Evolutionary conservation across 2,113 vertebrate species (phyloP).

Genomic region (Tetrax tetrax): DNA sequence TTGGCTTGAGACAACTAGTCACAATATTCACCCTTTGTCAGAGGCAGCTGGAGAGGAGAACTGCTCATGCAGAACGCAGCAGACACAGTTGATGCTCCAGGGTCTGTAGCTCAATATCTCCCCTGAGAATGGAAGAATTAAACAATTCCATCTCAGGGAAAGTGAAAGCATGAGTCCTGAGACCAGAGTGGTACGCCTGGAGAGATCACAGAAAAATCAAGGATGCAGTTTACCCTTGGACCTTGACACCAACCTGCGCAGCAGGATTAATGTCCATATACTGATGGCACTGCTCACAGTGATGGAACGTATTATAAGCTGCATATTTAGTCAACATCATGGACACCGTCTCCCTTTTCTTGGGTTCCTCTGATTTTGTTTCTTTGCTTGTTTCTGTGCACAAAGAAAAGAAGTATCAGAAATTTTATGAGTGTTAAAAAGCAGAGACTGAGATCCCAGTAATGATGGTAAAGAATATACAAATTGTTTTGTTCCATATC

Average conservation of each 20-base stretch:
- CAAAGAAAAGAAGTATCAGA: not conserved
- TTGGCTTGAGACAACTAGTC: not conserved
- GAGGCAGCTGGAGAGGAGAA: not conserved
- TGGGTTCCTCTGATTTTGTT: constrained; percentile 70
- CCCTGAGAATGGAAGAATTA: constrained; percentile 1
- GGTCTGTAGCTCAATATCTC: not conserved
- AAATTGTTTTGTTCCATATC: not conserved
- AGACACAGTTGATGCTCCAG: not conserved
- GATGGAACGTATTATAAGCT: constrained; percentile 96
- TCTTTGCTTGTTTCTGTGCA: constrained; percentile 78
- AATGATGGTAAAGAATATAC: not conserved
- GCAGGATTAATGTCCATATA: constrained; percentile 88
- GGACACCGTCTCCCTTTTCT: constrained; percentile 86
- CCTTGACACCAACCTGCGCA: constrained; percentile 79
- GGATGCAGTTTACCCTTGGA: not conserved
- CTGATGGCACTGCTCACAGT: constrained; percentile 95
- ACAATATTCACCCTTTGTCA: not conserved
- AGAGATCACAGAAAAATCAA: not conserved
- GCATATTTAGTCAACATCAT: constrained; percentile 93
- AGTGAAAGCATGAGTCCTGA: not conserved
- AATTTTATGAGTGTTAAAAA: not conserved
- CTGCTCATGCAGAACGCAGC: not conserved
- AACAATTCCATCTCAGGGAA: not conserved
- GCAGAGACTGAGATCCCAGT: not conserved
- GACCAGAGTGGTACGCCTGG: not conserved